Evolutionary conservation across 2,797 vertebrate genomes (phyloP), one percentile per base, ranked within the genome.

Genomic region (Crenichthys baileyi): DNA sequence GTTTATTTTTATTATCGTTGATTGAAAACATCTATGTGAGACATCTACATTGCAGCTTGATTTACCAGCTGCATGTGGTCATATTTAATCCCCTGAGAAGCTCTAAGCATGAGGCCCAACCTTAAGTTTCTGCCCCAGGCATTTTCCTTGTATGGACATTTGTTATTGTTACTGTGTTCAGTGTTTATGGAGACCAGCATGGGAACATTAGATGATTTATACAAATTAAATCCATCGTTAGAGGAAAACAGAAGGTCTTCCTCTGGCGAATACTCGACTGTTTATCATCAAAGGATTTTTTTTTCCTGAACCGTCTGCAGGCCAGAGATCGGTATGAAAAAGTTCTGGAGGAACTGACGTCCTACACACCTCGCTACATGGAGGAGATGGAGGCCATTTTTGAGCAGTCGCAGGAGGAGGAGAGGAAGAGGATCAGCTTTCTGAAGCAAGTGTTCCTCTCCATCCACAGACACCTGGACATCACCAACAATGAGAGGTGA

Each of bases 381-480:
- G 97, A 97, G 89, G 97, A 97, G 76, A 97, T 97, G 97, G 96
- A 97, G 36, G 93, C 94, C 48, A 96, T 97, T 46, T 97, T 97
- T 85, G 96, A 97, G 46, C 92, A 96, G 90, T 95, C 96, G 1
- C 97, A 97, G 79, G 96, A 96, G 83, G 94, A 96, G 84, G 96
- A 97, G 88, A 94, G 95, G 87, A 97, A 95, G 86, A 95, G 96
- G 86, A 96, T 97, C 79, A 90, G 91, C 83, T 97, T 97, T 68
- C 89, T 97, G 65, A 97, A 97, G 83, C 93, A 96, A 84, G 91
- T 93, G 72, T 96, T 97, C 83, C 92, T 96, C 20, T 96, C 96
- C 80, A 95, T 97, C 82, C 96, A 97, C 91, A 94, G 94, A 72
- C 97, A 97, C 81, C 93, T 97, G 0, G 96, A 97, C 73, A 56